Conservation (phyloP, 2,797 vertebrate species). For the Phylloscopus collybita region DNA sequence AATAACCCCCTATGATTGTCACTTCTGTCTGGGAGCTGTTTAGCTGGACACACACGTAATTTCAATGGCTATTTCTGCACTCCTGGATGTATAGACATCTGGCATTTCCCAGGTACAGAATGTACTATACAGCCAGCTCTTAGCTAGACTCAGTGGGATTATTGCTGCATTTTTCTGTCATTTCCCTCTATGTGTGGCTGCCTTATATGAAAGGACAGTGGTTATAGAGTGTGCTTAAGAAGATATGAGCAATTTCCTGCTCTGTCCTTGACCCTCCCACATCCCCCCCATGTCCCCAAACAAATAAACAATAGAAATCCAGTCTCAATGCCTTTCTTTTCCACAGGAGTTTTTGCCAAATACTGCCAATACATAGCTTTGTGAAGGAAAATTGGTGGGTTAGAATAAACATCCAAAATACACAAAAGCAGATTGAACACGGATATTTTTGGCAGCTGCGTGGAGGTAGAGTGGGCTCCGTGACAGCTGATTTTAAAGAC, state of each 20-base stretch:
- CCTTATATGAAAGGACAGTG: background rate
- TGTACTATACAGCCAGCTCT: background rate
- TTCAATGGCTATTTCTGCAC: background rate
- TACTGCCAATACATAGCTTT: background rate
- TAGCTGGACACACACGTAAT: conserved; percentile 34
- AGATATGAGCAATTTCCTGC: background rate
- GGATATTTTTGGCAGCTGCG: background rate
- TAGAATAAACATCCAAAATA: background rate
- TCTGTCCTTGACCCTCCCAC: background rate
- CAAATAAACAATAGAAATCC: background rate
- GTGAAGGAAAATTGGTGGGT: background rate
- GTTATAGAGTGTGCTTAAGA: background rate
- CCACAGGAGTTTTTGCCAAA: background rate
- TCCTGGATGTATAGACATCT: conserved; percentile 29
- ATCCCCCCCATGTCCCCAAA: background rate
- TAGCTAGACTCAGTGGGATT: background rate
- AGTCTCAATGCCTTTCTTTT: background rate
- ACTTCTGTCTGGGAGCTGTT: background rate
- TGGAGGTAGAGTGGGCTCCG: background rate
- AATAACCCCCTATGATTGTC: background rate
- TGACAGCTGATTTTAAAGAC: background rate
- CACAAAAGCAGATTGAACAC: background rate
- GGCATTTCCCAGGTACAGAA: conserved; percentile 38
- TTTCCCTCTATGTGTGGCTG: background rate
- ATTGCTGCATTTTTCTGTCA: background rate